Evolutionary conservation across 2,888 invertebrate genomes (phyloP).

Genomic region (Ischnura elegans): DNA sequence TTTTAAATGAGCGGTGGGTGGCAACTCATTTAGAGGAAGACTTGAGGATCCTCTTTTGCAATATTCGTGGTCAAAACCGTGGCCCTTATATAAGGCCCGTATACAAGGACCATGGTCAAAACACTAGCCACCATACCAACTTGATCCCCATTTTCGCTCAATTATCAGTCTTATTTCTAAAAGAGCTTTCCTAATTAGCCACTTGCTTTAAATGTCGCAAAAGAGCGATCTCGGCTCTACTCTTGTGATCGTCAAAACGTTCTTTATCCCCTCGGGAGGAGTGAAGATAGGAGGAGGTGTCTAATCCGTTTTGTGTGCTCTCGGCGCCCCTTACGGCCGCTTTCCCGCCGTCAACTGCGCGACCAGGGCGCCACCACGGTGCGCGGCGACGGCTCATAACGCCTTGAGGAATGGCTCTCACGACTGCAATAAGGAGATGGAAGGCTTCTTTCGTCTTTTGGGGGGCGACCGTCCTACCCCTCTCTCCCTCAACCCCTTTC

Average conservation of each 20-base stretch:
- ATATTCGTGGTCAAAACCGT: too few relatives aligned
- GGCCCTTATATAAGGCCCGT: too few relatives aligned
- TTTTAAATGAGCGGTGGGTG: too few relatives aligned
- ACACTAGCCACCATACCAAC: too few relatives aligned
- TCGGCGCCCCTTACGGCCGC: neutral
- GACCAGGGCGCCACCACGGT: neutral
- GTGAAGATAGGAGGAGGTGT: too few relatives aligned
- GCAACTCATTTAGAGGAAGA: too few relatives aligned
- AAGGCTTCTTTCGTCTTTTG: neutral
- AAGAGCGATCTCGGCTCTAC: neutral
- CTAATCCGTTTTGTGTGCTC: neutral
- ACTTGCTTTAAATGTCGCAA: neutral
- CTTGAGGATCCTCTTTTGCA: too few relatives aligned
- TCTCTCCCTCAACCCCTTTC: too few relatives aligned
- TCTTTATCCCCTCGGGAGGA: neutral
- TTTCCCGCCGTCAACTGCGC: neutral
- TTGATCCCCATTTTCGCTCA: too few relatives aligned
- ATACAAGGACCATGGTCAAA: too few relatives aligned
- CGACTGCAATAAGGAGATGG: neutral
- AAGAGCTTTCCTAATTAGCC: neutral
- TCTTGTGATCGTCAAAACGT: neutral
- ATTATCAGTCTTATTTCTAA: too few relatives aligned
- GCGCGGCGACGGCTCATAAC: neutral
- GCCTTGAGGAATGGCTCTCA: conserved; percentile 1
- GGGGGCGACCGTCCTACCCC: too few relatives aligned